phyloP scores from a whole-genome alignment of 1,140 invertebrate genomes.

The Drosophila saltans region DNA sequence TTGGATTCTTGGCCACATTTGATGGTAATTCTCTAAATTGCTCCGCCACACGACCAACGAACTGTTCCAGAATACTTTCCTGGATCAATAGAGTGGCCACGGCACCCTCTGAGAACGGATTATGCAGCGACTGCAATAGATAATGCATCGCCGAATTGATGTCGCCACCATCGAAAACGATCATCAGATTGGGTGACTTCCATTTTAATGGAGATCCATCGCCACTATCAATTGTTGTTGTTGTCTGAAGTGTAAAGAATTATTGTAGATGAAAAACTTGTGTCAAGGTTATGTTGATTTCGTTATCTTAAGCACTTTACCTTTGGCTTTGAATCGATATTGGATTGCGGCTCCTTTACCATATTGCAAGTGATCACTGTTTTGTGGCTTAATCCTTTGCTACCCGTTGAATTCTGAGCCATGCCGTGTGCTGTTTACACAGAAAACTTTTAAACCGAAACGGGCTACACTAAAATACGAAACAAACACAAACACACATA shows the following conservation, averaged over 20 bases:
- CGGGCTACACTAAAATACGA: slow-evolving; percentile 3
- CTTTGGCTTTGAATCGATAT: slow-evolving; percentile 15
- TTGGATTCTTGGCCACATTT: slow-evolving; percentile 37
- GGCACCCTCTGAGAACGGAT: slow-evolving; percentile 46
- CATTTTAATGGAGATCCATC: background rate
- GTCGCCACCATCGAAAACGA: slow-evolving; percentile 66
- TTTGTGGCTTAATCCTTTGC: slow-evolving; percentile 1
- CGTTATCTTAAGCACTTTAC: slow-evolving; percentile 23
- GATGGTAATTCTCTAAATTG: slow-evolving; percentile 35
- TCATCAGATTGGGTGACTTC: slow-evolving; percentile 39
- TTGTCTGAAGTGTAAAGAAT: slow-evolving; percentile 8
- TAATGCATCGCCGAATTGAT: slow-evolving; percentile 62
- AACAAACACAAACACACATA: background rate
- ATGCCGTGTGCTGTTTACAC: slow-evolving; percentile 32
- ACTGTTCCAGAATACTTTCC: slow-evolving; percentile 59
- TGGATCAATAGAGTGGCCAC: slow-evolving; percentile 65
- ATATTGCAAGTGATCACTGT: slow-evolving; percentile 56
- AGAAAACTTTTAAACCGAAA: slow-evolving; percentile 8
- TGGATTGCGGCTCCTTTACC: slow-evolving; percentile 50
- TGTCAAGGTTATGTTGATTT: slow-evolving; percentile 35
- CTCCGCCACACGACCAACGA: slow-evolving; percentile 40
- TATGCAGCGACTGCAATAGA: slow-evolving; percentile 55
- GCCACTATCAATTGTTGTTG: slow-evolving; percentile 17
- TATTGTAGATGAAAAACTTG: background rate
- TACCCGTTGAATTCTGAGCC: slow-evolving; percentile 27